Percentiles rank a stretch among this genome's conserved stretches.
Evolutionary conservation across 2,888 invertebrate species (phyloP).

Genomic region (Philereme vetulata): DNA sequence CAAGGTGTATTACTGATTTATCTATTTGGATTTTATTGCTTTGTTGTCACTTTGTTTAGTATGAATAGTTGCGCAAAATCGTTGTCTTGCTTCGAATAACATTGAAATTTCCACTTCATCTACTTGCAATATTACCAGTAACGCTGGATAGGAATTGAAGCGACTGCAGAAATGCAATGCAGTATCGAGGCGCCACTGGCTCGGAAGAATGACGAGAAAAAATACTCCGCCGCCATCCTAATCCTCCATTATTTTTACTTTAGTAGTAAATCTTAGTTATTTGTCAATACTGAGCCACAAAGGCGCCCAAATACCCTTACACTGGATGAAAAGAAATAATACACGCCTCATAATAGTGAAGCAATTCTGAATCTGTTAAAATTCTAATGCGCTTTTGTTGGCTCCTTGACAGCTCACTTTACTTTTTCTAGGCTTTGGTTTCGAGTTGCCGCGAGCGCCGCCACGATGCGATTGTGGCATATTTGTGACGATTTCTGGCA

Average conservation of each 20-base stretch:
- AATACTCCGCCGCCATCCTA: slow-evolving; percentile 63
- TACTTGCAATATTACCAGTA: slow-evolving; percentile 64
- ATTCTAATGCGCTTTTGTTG: slow-evolving; percentile 81
- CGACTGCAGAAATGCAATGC: slow-evolving; percentile 66
- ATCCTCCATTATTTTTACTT: slow-evolving; percentile 79
- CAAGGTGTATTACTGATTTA: slow-evolving; percentile 35
- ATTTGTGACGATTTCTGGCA: slow-evolving; percentile 64
- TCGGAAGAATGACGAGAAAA: slow-evolving; percentile 57
- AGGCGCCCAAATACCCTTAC: slow-evolving; percentile 81
- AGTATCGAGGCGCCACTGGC: slow-evolving; percentile 70
- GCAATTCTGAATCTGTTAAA: slow-evolving; percentile 82
- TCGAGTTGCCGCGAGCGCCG: slow-evolving; percentile 63
- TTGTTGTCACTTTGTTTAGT: slow-evolving; percentile 49
- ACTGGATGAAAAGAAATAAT: slow-evolving; percentile 76
- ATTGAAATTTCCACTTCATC: slow-evolving; percentile 72
- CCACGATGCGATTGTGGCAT: slow-evolving; percentile 62
- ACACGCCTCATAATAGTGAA: slow-evolving; percentile 79
- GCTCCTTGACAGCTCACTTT: slow-evolving; percentile 73
- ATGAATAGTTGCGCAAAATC: slow-evolving; percentile 68
- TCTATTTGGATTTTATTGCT: slow-evolving; percentile 50
- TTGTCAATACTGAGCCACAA: slow-evolving; percentile 83
- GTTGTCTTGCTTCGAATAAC: slow-evolving; percentile 57
- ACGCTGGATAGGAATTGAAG: slow-evolving; percentile 54
- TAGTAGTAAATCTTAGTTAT: slow-evolving; percentile 80
- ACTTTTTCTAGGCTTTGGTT: slow-evolving; percentile 59